Conservation (phyloP, 1,140 invertebrate genomes). For the Gonioctena quinquepunctata region DNA sequence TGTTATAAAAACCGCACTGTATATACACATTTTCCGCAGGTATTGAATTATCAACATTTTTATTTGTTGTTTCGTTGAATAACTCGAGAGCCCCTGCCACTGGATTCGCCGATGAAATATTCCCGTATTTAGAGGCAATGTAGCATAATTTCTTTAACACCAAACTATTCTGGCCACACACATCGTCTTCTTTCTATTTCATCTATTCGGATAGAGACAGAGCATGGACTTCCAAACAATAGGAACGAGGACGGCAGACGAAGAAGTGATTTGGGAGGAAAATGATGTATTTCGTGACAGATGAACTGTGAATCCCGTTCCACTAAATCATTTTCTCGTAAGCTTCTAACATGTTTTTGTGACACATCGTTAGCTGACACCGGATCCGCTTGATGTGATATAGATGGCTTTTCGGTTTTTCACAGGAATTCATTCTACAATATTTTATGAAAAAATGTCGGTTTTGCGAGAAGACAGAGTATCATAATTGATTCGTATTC, state of each 20-base stretch:
- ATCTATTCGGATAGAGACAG: neutral
- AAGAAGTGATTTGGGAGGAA: conserved; percentile 33
- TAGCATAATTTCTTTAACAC: neutral
- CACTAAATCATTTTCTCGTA: conserved; percentile 53
- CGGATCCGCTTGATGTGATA: conserved; percentile 30
- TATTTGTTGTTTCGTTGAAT: too few relatives aligned
- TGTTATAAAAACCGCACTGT: too few relatives aligned
- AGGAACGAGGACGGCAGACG: neutral
- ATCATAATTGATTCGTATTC: too few relatives aligned
- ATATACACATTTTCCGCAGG: too few relatives aligned
- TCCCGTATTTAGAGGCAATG: neutral
- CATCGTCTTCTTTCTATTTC: neutral
- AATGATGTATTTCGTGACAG: conserved; percentile 53
- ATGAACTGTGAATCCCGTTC: conserved; percentile 55
- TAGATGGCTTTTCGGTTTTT: too few relatives aligned
- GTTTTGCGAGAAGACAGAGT: too few relatives aligned
- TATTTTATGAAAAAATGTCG: too few relatives aligned
- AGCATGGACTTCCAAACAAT: neutral
- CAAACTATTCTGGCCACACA: conserved; percentile 10
- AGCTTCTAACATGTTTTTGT: conserved; percentile 35
- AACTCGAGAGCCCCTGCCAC: neutral
- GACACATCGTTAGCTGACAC: conserved; percentile 44
- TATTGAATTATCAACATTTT: too few relatives aligned
- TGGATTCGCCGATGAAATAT: neutral
- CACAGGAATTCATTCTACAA: too few relatives aligned